Base-by-base conservation (phyloP, 2,888 invertebrate species). In the Rhaphigaster nebulosa region DNA sequence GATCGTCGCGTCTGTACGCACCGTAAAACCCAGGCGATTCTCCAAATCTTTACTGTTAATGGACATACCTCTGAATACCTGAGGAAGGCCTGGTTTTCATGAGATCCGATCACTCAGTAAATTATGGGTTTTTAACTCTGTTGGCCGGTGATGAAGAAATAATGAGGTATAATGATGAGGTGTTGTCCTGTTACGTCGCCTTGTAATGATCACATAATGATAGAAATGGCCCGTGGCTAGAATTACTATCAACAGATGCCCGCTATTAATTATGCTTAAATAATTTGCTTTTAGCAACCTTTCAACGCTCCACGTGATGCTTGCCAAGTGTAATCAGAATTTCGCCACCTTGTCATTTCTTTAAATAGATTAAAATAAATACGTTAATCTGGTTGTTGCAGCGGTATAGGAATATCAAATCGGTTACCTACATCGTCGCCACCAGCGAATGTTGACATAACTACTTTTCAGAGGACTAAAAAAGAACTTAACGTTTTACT, bases 111-210 rank as follows among this genome's bases (percentile, higher is more conserved):
- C 38, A 76, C 70, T 0, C 70, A 20, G 70, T 76, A 76, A 76
- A 76, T 76, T 76, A 76, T 76, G 70, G 70, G 70, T 76, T 76
- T 76, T 76, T 76, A 76, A 76, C 70, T 23, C 70, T 29, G 13
- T 34, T 8, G 70, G 34, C 6, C 34, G 34, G 20, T 5, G 70
- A 38, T 38, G 70, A 76, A 76, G 70, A 34, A 76, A 76, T 76
- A 76, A 76, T 70, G 70, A 70, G 34, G 70, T 4, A 70, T 70
- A 70, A 70, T 76, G 70, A 76, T 20, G 70, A 38, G 70, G 70
- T 76, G 29, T 26, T 26, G 23, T 23, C 56, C 23, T n/a, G 34
- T 34, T 18, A 8, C 34, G 70, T 76, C 70, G 70, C 70, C 70
- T 38, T 8, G 70, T 76, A 76, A 38, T 76, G 70, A 76, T 76